Evolutionary conservation across 2,888 invertebrate genomes (phyloP).

Genomic region (Caenorhabditis plicata): DNA sequence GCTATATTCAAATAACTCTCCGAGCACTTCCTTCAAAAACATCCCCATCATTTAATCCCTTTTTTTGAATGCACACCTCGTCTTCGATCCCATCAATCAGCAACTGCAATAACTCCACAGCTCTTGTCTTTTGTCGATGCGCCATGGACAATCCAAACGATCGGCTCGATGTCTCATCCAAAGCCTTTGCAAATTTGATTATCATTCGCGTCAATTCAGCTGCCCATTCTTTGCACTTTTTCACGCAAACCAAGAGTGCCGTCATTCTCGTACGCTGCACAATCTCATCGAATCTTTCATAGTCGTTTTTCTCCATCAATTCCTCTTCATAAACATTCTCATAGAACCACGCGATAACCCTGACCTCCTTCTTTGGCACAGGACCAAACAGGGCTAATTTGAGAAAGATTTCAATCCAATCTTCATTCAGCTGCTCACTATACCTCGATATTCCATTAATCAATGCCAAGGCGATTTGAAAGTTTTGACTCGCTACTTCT

Average conservation of each 20-base stretch:
- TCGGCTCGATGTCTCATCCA: slow-evolving; percentile 44
- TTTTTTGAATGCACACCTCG: slow-evolving; percentile 2
- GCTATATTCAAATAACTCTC: slow-evolving; percentile 37
- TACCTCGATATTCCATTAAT: slow-evolving; percentile 14
- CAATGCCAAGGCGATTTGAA: slow-evolving; percentile 35
- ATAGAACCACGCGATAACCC: too few relatives aligned
- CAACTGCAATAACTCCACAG: slow-evolving; percentile 36
- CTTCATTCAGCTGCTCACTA: slow-evolving; percentile 3
- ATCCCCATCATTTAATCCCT: background rate
- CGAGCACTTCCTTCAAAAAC: slow-evolving; percentile 3
- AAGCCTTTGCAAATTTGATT: slow-evolving; percentile 11
- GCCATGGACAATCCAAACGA: slow-evolving; percentile 56
- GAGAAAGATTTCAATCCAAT: slow-evolving; percentile 30
- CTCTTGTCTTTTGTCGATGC: slow-evolving; percentile 55
- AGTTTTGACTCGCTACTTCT: slow-evolving; percentile 29
- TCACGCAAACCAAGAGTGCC: slow-evolving; percentile 16
- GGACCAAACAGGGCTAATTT: slow-evolving; percentile 44
- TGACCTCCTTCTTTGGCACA: slow-evolving; percentile 47
- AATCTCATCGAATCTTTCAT: slow-evolving; percentile 32
- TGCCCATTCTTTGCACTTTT: slow-evolving; percentile 6
- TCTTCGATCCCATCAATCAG: slow-evolving; percentile 8
- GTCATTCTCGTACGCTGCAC: slow-evolving; percentile 33
- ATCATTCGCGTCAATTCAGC: slow-evolving; percentile 12
- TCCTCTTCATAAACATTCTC: too few relatives aligned
- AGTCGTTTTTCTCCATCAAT: slow-evolving; percentile 6